A percentile compares a stretch with the other conserved stretches of the same genome.
phyloP scores from a whole-genome alignment of 2,797 vertebrate species.

The Neostethus bicornis region DNA sequence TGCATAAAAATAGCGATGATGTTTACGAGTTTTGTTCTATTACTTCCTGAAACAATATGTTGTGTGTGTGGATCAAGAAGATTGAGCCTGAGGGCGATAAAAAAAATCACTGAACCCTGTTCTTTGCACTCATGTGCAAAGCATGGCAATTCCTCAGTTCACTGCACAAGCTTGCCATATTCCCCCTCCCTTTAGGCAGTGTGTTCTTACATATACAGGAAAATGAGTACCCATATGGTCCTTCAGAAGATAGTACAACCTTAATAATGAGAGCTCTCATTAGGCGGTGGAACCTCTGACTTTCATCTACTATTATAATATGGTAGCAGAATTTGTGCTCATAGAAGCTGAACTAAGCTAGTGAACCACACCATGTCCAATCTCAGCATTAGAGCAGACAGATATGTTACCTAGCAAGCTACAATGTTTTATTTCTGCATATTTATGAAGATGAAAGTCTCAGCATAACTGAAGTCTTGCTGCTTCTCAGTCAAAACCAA shows the following conservation, averaged over 20 bases:
- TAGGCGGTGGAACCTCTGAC: constrained; percentile 66
- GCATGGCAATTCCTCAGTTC: constrained; percentile 73
- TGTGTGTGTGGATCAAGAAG: constrained; percentile 55
- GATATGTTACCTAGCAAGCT: constrained; percentile 64
- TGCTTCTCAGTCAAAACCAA: constrained; percentile 51
- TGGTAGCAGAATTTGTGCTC: constrained; percentile 65
- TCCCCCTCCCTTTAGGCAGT: constrained; percentile 64
- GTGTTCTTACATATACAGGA: constrained; percentile 64
- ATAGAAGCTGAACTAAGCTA: constrained; percentile 67
- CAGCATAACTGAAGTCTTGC: constrained; percentile 59
- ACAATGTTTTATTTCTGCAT: constrained; percentile 58
- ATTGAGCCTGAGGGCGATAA: constrained; percentile 63
- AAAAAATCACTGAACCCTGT: constrained; percentile 68
- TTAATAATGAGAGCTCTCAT: constrained; percentile 75
- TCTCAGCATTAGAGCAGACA: constrained; percentile 65
- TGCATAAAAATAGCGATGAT: constrained; percentile 21
- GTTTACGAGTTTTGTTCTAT: constrained; percentile 26
- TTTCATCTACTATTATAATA: constrained; percentile 71
- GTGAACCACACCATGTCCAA: constrained; percentile 67
- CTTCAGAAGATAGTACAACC: constrained; percentile 66
- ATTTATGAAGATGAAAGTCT: constrained; percentile 67
- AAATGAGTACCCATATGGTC: constrained; percentile 66
- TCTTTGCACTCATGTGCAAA: constrained; percentile 70
- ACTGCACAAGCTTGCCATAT: constrained; percentile 62
- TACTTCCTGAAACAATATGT: constrained; percentile 20